phyloP scores from a whole-genome alignment of 1,140 invertebrate genomes.

The Lasioglossum baleicum region DNA sequence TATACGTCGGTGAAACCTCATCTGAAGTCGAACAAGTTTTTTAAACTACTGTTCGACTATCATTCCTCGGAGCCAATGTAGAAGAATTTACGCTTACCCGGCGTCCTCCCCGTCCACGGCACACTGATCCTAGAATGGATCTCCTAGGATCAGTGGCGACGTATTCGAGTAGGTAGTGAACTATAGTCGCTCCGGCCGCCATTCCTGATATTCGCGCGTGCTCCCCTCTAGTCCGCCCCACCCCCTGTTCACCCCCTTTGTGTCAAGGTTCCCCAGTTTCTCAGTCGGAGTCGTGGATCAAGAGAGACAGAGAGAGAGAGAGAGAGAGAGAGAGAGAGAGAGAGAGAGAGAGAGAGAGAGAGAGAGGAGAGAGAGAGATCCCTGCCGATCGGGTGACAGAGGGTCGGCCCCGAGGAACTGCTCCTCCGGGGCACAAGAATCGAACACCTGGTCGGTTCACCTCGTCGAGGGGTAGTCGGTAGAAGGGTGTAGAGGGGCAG shows the following conservation, averaged over 20 bases:
- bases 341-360: too few relatives aligned
- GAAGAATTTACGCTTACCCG: too few relatives aligned
- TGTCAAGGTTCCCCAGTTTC: conserved; percentile 53
- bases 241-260: conserved; percentile 30
- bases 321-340: conserved; percentile 25
- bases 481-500: conserved; percentile 22
- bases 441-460: conserved; percentile 69
- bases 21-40: too few relatives aligned
- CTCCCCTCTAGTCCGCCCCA: conserved; percentile 15
- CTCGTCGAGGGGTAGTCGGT: conserved; percentile 53
- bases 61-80: too few relatives aligned
- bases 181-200: background rate
- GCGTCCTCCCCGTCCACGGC: too few relatives aligned
- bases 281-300: conserved; percentile 53
- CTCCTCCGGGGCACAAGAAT: conserved; percentile 58
- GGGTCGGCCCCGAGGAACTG: conserved; percentile 59
- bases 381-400: conserved; percentile 66
- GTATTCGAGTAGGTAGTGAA: too few relatives aligned
- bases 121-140: too few relatives aligned
- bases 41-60: too few relatives aligned
- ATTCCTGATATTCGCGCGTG: conserved; percentile 53
- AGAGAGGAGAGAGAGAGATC: conserved; percentile 42
- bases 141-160: too few relatives aligned
- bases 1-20: too few relatives aligned
- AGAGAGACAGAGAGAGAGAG: conserved; percentile 30